phyloP scores from a whole-genome alignment of 92 coral and sea anemone genomes.

The Heliopora coerulea region DNA sequence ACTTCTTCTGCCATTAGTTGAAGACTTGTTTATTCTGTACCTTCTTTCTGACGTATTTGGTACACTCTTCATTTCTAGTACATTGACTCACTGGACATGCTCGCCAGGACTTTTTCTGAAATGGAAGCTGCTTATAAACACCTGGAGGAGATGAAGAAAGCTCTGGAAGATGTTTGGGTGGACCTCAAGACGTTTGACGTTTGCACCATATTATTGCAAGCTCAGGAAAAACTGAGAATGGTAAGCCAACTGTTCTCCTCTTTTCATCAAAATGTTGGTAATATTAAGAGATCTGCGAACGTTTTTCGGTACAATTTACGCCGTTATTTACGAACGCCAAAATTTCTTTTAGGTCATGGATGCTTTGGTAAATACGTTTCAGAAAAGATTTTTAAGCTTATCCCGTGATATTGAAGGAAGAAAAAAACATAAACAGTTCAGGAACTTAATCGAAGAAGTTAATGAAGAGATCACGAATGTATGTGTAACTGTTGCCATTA shows the following conservation, averaged over 20 bases:
- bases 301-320: not conserved
- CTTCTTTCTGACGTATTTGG: too few relatives aligned
- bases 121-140: slow-evolving; percentile 43
- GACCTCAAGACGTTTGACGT: slow-evolving; percentile 46
- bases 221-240: slow-evolving; percentile 47
- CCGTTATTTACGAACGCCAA: too few relatives aligned
- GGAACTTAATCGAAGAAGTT: slow-evolving; percentile 58
- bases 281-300: not conserved
- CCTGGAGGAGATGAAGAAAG: slow-evolving; percentile 26
- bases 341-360: slow-evolving; percentile 57
- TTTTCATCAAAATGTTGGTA: not conserved
- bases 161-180: slow-evolving; percentile 19
- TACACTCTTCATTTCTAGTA: slow-evolving; percentile 45
- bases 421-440: slow-evolving; percentile 64
- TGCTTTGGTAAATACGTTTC: slow-evolving; percentile 69
- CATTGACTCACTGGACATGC: slow-evolving; percentile 54
- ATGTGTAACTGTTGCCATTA: slow-evolving; percentile 27
- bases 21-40: too few relatives aligned
- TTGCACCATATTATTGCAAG: slow-evolving; percentile 36
- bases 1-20: too few relatives aligned
- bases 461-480: slow-evolving; percentile 77
- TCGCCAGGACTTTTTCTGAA: slow-evolving; percentile 51
- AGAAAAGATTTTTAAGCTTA: slow-evolving; percentile 65
- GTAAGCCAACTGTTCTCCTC: slow-evolving; percentile 13
- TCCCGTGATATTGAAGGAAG: slow-evolving; percentile 64